phyloP scores from a whole-genome alignment of 2,797 vertebrate genomes.

The Semotilus atromaculatus region DNA sequence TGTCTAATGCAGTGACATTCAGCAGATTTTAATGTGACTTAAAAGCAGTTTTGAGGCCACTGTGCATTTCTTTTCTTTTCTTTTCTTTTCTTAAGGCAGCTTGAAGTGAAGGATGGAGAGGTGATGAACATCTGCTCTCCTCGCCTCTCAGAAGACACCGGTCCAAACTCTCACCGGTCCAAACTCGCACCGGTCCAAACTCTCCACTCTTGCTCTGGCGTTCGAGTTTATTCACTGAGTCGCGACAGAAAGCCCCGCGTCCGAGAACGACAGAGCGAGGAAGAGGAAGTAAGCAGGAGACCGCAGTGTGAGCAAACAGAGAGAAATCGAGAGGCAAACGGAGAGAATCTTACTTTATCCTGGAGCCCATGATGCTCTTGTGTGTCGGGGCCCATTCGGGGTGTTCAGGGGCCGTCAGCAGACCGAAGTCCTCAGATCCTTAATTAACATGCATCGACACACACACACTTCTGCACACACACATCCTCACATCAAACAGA shows the following conservation, averaged over 20 bases:
- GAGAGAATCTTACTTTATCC: constrained; percentile 75
- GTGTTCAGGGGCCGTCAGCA: constrained; percentile 51
- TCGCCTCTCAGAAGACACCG: not conserved
- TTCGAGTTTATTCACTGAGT: not conserved
- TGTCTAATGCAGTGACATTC: not conserved
- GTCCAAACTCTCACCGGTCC: not conserved
- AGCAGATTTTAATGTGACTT: not conserved
- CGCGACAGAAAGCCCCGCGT: not conserved
- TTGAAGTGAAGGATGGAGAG: not conserved
- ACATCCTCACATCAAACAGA: constrained; percentile 42
- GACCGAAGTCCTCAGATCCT: constrained; percentile 24
- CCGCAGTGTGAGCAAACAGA: not conserved
- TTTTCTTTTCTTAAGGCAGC: not conserved
- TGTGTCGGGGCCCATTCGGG: constrained; percentile 68
- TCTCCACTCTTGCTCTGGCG: not conserved
- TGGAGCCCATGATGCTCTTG: constrained; percentile 77
- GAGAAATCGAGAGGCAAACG: not conserved
- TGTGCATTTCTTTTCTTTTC: not conserved
- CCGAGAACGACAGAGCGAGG: constrained; percentile 25
- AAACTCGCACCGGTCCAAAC: not conserved
- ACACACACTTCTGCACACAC: constrained; percentile 39
- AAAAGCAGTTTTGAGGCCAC: not conserved
- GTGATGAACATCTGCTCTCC: not conserved
- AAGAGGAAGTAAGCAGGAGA: constrained; percentile 39
- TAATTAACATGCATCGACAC: constrained; percentile 1